Percentiles rank a stretch among this genome's conserved stretches.
phyloP scores from a whole-genome alignment of 1,140 invertebrate genomes.

The Heliothis virescens region DNA sequence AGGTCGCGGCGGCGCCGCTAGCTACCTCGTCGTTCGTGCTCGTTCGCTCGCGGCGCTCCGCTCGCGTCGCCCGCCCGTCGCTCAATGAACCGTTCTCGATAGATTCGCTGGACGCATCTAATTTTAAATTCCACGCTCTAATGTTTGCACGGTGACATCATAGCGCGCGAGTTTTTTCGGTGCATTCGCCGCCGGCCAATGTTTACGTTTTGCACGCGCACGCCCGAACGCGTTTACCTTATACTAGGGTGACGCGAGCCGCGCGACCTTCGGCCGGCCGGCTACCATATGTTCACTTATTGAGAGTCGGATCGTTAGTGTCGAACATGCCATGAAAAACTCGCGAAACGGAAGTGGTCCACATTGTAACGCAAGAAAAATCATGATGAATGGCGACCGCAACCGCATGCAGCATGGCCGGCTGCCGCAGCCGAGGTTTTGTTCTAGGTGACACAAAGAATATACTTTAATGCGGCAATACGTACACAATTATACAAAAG shows the following conservation, averaged over 20 bases:
- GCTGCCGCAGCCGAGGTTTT: constrained; percentile 62
- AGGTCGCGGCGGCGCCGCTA: constrained; percentile 73
- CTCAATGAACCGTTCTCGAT: constrained; percentile 80
- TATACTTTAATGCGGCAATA: constrained; percentile 8
- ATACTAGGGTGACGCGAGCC: constrained; percentile 65
- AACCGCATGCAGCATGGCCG: constrained; percentile 45
- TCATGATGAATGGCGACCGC: constrained; percentile 1
- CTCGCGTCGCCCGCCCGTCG: constrained; percentile 82
- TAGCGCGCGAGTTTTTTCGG: constrained; percentile 74
- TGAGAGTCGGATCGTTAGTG: neutral
- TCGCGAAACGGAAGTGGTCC: constrained; percentile 14
- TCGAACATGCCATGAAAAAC: neutral
- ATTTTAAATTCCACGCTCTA: constrained; percentile 78
- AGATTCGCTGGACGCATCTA: constrained; percentile 76
- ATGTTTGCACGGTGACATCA: constrained; percentile 83
- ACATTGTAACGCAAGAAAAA: constrained; percentile 8
- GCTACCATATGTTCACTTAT: constrained; percentile 49
- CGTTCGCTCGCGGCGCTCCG: constrained; percentile 80
- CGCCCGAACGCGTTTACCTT: constrained; percentile 58
- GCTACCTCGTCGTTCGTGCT: constrained; percentile 81
- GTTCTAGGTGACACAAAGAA: constrained; percentile 10
- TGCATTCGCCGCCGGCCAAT: constrained; percentile 70
- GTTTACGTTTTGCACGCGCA: constrained; percentile 80
- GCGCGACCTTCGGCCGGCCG: constrained; percentile 64
- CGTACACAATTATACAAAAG: constrained; percentile 50